Base-by-base conservation (phyloP, 2,888 invertebrate genomes). In the Euplexia lucipara region DNA sequence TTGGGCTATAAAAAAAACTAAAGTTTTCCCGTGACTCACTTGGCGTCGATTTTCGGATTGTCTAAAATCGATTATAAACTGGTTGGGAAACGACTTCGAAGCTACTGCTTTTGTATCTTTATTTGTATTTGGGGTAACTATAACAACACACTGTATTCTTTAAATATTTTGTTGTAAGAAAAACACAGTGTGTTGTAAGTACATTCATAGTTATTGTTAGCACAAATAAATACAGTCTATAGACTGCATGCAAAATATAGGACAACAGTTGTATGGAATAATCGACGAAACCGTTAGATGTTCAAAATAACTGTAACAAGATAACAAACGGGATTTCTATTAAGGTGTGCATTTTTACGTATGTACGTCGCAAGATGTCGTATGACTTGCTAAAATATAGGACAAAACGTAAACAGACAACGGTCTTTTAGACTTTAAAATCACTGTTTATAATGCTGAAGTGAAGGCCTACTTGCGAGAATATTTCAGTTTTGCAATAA, bases 351-450 rank as follows among this genome's bases (percentile, higher is more conserved):
- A 59, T 57, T 71, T 52, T 58, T 35, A 60, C 44, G 48, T 47
- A 34, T 9, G 45, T 47, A 49, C 56, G 42, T 30, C 32, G 35
- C 12, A 16, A 44, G 30, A 37, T 48, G 16, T 12, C 45, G 16
- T 60, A 63, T 68, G 67, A 70, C 60, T 80, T 70, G 58, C 60
- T 77, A 70, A 80, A 66, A 49, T 56, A 42, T 41, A 52, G 59
- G 52, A 59, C 67, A 74, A 65, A 51, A 44, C 35, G 61, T 69
- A 61, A 72, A 75, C 59, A 63, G 30, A 34, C 37, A 54, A 52
- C 32, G 45, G 57, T 37, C 12, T 53, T 72, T 30, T 70, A 35
- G 44, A 76, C 44, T 76, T 76, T 58, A 44, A 57, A 70, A 70
- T 75, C 35, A 18, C 59, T 54, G 26, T 49, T 60, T 57, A 20